Conservation (phyloP, 2,797 vertebrate genomes). For the Syngnathus rostellatus region DNA sequence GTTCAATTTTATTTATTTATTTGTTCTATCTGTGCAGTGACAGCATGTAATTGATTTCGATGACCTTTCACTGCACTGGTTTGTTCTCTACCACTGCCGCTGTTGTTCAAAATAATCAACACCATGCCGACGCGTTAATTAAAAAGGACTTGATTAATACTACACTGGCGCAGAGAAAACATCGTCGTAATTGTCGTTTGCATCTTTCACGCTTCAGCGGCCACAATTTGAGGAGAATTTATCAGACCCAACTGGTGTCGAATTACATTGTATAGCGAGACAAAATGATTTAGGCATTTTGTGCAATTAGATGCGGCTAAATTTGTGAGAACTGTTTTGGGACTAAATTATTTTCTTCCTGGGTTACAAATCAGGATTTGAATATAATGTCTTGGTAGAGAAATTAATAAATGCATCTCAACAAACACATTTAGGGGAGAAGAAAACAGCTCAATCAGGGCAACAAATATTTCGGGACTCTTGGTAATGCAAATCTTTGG, state of each 20-base stretch:
- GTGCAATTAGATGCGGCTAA: background rate
- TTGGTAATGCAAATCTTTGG: background rate
- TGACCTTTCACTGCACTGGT: constrained; percentile 1
- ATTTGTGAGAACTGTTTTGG: background rate
- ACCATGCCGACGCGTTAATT: background rate
- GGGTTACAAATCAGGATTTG: background rate
- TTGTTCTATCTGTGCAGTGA: background rate
- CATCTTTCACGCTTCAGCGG: constrained; percentile 1
- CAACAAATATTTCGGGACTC: background rate
- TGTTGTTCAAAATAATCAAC: constrained; percentile 1
- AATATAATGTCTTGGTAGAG: background rate
- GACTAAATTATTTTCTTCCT: background rate
- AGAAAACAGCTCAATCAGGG: background rate
- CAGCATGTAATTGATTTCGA: constrained; percentile 3
- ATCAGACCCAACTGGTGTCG: background rate
- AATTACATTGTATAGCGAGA: background rate
- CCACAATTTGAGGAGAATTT: background rate
- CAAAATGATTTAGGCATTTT: background rate
- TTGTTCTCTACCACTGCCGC: background rate
- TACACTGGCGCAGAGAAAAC: background rate
- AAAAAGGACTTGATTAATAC: constrained; percentile 1
- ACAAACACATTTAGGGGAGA: no score
- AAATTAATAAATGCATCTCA: background rate
- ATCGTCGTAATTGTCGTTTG: background rate
- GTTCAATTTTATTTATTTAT: constrained; percentile 2